phyloP scores from a whole-genome alignment of 2,113 vertebrate species.

The Natator depressus region DNA sequence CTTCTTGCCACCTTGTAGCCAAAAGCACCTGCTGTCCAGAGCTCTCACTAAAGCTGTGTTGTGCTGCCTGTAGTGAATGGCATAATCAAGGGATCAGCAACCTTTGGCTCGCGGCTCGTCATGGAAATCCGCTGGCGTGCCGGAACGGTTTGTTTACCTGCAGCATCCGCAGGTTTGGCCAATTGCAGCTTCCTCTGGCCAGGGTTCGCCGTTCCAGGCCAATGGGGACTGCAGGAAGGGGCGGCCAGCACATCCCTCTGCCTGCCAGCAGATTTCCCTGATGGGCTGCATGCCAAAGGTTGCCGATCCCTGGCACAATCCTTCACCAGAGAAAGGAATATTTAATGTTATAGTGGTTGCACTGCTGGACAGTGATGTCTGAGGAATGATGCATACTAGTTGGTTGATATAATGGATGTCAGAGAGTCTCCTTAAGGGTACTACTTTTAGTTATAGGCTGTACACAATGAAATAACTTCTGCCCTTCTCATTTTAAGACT shows the following conservation, averaged over 20 bases:
- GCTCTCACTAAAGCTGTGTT: neutral
- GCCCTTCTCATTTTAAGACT: neutral
- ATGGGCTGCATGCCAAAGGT: too few relatives aligned
- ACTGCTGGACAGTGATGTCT: neutral
- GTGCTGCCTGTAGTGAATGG: neutral
- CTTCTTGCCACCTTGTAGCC: neutral
- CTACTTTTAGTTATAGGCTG: neutral
- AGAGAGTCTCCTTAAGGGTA: neutral
- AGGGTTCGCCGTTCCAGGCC: too few relatives aligned
- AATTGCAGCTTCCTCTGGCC: too few relatives aligned
- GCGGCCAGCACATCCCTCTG: too few relatives aligned
- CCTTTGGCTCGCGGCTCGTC: too few relatives aligned
- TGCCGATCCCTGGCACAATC: neutral
- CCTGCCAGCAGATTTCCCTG: too few relatives aligned
- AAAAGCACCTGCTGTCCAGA: neutral
- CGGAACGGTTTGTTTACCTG: too few relatives aligned
- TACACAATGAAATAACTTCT: neutral
- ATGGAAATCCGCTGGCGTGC: too few relatives aligned
- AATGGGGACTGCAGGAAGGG: too few relatives aligned
- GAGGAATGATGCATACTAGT: neutral
- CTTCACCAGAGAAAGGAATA: neutral
- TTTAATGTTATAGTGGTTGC: neutral
- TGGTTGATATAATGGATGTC: neutral
- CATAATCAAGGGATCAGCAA: neutral
- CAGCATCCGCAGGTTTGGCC: too few relatives aligned